A percentile compares a stretch with the other conserved stretches of the same genome.
These are phyloP conservation scores for Lordiphosa collinella DNA, from an alignment of 1,140 invertebrate genomes.

Conservation along the genomic window DNA sequence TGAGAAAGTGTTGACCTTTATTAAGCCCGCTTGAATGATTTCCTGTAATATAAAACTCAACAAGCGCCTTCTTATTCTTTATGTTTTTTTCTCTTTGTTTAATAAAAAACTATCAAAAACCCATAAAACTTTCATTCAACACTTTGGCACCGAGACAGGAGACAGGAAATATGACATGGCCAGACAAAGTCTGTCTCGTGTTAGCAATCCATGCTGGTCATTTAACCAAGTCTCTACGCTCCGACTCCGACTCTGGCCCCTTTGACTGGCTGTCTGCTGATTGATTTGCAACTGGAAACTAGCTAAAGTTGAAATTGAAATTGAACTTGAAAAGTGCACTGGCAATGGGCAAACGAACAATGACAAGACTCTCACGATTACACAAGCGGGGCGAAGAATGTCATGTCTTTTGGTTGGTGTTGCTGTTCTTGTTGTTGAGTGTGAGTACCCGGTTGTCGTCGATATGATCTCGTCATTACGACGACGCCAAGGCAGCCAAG, in stretches of 20 bases:
- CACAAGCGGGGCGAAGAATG: slow-evolving; percentile 43
- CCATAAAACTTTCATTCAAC: slow-evolving; percentile 51
- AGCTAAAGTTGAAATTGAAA: slow-evolving; percentile 43
- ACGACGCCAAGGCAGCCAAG: slow-evolving; percentile 32
- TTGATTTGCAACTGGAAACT: slow-evolving; percentile 46
- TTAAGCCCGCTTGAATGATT: slow-evolving; percentile 20
- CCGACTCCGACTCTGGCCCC: slow-evolving; percentile 22
- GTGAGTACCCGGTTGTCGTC: slow-evolving; percentile 45
- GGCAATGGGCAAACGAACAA: slow-evolving; percentile 49
- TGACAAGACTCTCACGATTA: slow-evolving; percentile 52
- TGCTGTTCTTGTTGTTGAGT: slow-evolving; percentile 13
- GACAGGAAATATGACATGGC: slow-evolving; percentile 57
- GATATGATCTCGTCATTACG: slow-evolving; percentile 70
- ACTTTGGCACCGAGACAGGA: slow-evolving; percentile 18
- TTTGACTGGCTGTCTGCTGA: slow-evolving; percentile 18
- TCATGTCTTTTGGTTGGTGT: slow-evolving; percentile 29
- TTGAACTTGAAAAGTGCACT: slow-evolving; percentile 73
- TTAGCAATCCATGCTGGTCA: slow-evolving; percentile 37
- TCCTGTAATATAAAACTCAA: slow-evolving; percentile 36
- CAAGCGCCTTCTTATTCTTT: slow-evolving; percentile 3
- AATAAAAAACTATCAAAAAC: slow-evolving; percentile 36
- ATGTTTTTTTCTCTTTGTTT: too few relatives aligned
- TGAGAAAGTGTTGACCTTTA: background rate
- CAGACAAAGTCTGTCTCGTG: slow-evolving; percentile 11
- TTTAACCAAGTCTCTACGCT: slow-evolving; percentile 24